Evolutionary conservation across 1,140 invertebrate species (phyloP), one percentile per base, ranked within the genome.

Genomic region (Pectinophora gossypiella): DNA sequence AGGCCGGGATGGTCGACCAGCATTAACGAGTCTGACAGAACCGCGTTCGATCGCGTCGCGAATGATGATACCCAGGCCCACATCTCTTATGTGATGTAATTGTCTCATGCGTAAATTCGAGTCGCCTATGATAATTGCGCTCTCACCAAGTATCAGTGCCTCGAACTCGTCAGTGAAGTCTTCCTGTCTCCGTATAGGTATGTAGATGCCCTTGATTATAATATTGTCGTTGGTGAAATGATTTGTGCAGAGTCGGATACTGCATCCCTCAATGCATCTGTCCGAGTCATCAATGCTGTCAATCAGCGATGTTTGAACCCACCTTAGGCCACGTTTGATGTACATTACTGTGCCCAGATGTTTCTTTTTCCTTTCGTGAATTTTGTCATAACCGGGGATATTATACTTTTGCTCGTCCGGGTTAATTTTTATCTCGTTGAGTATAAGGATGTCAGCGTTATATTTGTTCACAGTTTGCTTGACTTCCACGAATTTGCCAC

Each of bases 301-400:
- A 12, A 42, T 52, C 22, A 52, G 19, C n/a, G 20, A 20, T 5
- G 50, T 52, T 52, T 52, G 19, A 15, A 20, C 15, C 50, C 50
- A 52, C 36, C 42, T 52, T 32, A 52, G 22, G 3, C 50, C 50
- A 15, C 22, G 44, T 15, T 40, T 10, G n/a, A 40, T 19, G 16
- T 40, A 40, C 38, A 40, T 40, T 9, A 15, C 38, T 13, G 42
- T 42, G 21, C 19, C 35, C 19, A 52, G 23, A 18, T 52, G 50
- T 19, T 21, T 44, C 19, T 21, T 42, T 16, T 27, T 3, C 1
- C 1, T 38, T n/a, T 52, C 40, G n/a, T 40, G 1, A 6, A 52
- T n/a, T 52, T 51, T 52, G n/a, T 51, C 48, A 21, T 51, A 51
- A 3, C 32, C 36, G 13, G 40, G 20, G 2, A 51, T 51, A 16